Evolutionary conservation across 2,888 invertebrate genomes (phyloP).

Genomic region (Trichacis sp.): DNA sequence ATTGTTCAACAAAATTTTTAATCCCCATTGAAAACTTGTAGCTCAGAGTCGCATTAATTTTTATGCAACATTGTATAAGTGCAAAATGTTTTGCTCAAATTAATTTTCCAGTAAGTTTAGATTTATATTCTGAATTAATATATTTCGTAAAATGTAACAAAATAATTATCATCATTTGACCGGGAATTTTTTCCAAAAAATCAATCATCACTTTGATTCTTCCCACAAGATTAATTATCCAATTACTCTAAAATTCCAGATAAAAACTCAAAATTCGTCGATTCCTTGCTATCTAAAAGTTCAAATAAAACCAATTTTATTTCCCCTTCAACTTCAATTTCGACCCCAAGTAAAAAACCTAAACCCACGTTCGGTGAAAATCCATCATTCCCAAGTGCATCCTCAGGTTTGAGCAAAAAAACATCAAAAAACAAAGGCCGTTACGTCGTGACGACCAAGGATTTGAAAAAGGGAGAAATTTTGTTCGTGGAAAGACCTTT

Average conservation of each 20-base stretch:
- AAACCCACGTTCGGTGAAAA: constrained; percentile 70
- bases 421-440: constrained; percentile 75
- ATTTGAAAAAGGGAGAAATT: constrained; percentile 76
- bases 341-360: constrained; percentile 60
- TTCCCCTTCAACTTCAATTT: too few relatives aligned
- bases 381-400: constrained; percentile 71
- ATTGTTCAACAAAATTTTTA: too few relatives aligned
- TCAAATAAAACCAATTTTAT: too few relatives aligned
- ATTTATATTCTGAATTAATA: too few relatives aligned
- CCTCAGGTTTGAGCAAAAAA: constrained; percentile 71
- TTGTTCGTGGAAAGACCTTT: constrained; percentile 86
- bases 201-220: too few relatives aligned
- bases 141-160: not conserved
- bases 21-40: not conserved
- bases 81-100: too few relatives aligned
- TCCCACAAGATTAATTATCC: too few relatives aligned
- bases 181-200: too few relatives aligned
- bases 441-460: constrained; percentile 74
- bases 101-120: too few relatives aligned
- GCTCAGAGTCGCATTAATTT: not conserved
- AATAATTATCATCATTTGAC: constrained; percentile 2
- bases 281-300: constrained; percentile 15
- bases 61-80: not conserved
- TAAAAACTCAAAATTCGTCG: constrained; percentile 11
- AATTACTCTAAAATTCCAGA: constrained; percentile 13